Base-by-base conservation (phyloP, 1,140 invertebrate genomes). In the Ptiloglossa arizonensis region DNA sequence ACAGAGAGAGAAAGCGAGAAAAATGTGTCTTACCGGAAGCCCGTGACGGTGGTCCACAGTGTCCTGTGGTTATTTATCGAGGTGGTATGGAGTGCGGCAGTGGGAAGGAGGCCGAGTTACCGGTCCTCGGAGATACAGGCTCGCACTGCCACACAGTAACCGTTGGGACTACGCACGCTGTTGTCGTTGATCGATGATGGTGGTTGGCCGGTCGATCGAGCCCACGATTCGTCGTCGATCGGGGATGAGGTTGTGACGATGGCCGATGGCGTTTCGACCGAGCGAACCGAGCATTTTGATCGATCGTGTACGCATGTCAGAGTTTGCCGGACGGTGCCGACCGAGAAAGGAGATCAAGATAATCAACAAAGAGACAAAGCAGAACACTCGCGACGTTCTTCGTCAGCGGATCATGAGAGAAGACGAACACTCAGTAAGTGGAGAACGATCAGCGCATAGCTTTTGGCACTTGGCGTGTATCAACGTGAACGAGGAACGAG, bases 131-230 rank as follows among this genome's bases (percentile, higher is more conserved):
- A 92, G 91, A 92, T 85, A 91, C 91, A 92, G 91, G 91, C 87
- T 92, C 92, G 91, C 91, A 93, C 91, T 93, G 92, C 90, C 91
- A 93, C 90, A 92, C 91, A 86, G 91, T 92, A 87, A 93, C 91
- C 90, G 91, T 92, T 91, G 92, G 92, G 91, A 92, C 90, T 91
- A 92, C 86, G 90, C 87, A 92, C 87, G 90, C 91, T 93, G 90
- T 89, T 87, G 90, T 88, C 79, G 86, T 80, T 86, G 85, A 84
- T 88, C 70, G 86, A 64, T 85, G 83, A 83, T 88, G 81, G 82
- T 85, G 79, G 72, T 82, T 69, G 79, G 76, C 85, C 85, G 85
- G 84, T 84, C 81, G 82, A 75, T 54, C 63, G 81, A 52, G 72
- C 71, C 82, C 83, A 84, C 72, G 83, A 85, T 80, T 84, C 73